phyloP scores from a whole-genome alignment of 2,888 invertebrate genomes.

The Julus scanicus region DNA sequence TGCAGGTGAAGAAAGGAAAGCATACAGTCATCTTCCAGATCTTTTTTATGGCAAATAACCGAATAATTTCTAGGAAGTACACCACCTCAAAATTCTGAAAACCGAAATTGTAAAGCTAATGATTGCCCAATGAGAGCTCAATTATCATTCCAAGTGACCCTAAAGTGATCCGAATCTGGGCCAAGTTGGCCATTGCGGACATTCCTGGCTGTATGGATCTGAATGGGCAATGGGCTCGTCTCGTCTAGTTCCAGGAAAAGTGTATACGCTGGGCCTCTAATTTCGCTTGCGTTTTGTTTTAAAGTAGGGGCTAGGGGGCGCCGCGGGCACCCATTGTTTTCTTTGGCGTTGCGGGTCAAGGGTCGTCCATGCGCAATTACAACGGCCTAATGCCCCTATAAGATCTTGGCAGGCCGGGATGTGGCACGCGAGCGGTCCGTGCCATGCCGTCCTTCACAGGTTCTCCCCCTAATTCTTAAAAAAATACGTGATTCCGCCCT shows the following conservation, averaged over 20 bases:
- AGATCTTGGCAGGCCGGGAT: not conserved
- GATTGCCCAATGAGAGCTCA: constrained; percentile 1
- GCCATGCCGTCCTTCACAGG: not conserved
- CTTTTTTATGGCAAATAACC: not conserved
- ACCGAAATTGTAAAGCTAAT: not conserved
- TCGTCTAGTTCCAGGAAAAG: not conserved
- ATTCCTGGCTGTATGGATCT: not conserved
- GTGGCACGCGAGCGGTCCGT: constrained; percentile 12
- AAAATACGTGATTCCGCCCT: not conserved
- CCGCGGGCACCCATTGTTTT: constrained; percentile 11
- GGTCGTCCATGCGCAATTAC: constrained; percentile 25
- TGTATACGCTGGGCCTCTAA: not conserved
- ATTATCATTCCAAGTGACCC: not conserved
- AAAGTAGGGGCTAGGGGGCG: not conserved
- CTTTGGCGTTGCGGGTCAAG: constrained; percentile 23
- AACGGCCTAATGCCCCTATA: constrained; percentile 14
- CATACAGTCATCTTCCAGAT: not conserved
- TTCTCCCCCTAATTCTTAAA: constrained; percentile 16
- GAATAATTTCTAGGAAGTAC: constrained; percentile 25
- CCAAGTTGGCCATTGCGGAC: not conserved
- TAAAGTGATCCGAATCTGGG: not conserved
- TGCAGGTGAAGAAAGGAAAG: not conserved
- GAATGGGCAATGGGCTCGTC: not conserved
- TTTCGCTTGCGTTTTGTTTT: not conserved
- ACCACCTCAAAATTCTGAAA: not conserved